Base-by-base conservation (phyloP, 2,113 vertebrate genomes). In the Trochalopteron elliotii region DNA sequence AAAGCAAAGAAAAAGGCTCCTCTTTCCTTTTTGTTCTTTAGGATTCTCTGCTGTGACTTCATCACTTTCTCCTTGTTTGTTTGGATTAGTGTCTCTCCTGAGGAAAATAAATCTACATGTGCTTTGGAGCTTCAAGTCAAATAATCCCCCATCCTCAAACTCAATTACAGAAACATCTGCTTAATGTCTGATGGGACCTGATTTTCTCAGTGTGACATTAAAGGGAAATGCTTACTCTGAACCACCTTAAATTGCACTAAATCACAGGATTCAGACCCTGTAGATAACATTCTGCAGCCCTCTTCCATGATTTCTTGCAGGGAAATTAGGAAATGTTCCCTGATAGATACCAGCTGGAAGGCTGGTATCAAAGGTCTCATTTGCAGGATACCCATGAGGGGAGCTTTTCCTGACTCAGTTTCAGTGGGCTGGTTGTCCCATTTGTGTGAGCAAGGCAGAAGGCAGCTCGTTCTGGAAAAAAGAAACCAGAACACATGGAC, bases 301-400 rank as follows among this genome's bases (percentile, higher is more conserved):
- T n/a, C n/a, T 37, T 21, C 44, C 31, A 4, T 15, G 40, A 39
- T 16, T 57, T 53, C 65, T 17, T 83, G 55, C 50, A 30, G 87
- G 55, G 69, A 45, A 49, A 37, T 6, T 17, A 47, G 57, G 31
- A 30, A 56, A 23, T 33, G 18, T 5, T 63, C 28, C n/a, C 7
- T 3, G 19, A 3, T 2, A 42, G 77, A 12, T 1, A 5, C 24
- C 65, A 52, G 0, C 3, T 16, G 44, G 35, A 45, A 60, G 44
- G 53, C 37, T 0, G 0, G n/a, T n/a, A n/a, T n/a, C n/a, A n/a
- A n/a, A n/a, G n/a, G 47, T 76, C 83, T 42, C 15, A 0, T 50
- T 17, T 20, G 57, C 47, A 28, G 68, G 47, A 50, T 53, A 12
- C 61, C 35, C 30, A 0, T 5, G 5, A 27, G 50, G 59, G 60